A percentile compares a stretch with the other conserved stretches of the same genome.
Conservation (phyloP, 2,113 vertebrate genomes). For the Psettodes erumei region DNA sequence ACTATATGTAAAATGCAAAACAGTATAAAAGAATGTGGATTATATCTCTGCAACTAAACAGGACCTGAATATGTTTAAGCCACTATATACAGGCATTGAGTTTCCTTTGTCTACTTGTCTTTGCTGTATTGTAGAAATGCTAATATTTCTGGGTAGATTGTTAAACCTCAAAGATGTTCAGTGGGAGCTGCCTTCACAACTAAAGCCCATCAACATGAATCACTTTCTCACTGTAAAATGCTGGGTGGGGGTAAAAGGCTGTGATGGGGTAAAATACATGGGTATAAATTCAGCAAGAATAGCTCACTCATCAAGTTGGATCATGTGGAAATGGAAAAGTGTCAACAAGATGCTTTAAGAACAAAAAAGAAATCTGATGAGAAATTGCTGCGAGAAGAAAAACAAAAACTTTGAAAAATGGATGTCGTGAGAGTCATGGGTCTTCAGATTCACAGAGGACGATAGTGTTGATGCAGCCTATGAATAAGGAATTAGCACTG, state of each 20-base stretch:
- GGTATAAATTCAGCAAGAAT: slow-evolving; percentile 17
- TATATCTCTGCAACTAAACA: slow-evolving; percentile 19
- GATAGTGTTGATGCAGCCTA: slow-evolving; percentile 47
- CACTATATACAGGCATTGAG: neutral
- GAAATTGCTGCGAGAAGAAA: slow-evolving; percentile 1
- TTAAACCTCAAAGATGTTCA: slow-evolving; percentile 13
- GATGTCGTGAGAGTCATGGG: slow-evolving; percentile 37
- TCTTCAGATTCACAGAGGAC: slow-evolving; percentile 24
- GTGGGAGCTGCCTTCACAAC: neutral
- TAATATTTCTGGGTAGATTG: slow-evolving; percentile 8
- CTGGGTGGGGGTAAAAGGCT: too few species aligned
- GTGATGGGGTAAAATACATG: slow-evolving; percentile 1
- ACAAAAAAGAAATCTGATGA: neutral
- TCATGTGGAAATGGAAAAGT: slow-evolving; percentile 22
- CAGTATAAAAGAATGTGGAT: slow-evolving; percentile 3
- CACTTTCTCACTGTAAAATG: too few species aligned
- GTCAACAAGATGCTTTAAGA: slow-evolving; percentile 29
- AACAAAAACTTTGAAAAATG: slow-evolving; percentile 22
- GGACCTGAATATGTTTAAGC: slow-evolving; percentile 7
- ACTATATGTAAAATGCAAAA: slow-evolving; percentile 42
- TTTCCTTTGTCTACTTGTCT: neutral
- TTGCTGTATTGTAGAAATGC: slow-evolving; percentile 20
- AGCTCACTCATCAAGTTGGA: neutral
- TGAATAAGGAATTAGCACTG: slow-evolving; percentile 69
- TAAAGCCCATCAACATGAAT: slow-evolving; percentile 4